Evolutionary conservation across 1,140 invertebrate species (phyloP).

Genomic region (Subanguina moxae): DNA sequence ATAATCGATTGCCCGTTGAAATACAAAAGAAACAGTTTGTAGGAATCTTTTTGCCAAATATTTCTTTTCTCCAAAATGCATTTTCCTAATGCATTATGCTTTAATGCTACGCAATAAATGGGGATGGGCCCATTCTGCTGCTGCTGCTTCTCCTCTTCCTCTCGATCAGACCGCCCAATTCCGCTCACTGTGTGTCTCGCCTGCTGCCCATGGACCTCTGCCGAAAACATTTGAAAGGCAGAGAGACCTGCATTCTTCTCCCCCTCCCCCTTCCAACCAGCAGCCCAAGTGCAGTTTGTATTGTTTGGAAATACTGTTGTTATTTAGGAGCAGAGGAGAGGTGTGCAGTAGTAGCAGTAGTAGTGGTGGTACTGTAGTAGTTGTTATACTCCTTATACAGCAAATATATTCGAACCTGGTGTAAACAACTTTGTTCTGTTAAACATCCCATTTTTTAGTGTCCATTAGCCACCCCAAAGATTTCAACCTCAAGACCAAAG

Average conservation of each 20-base stretch:
- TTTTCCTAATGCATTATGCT: constrained; percentile 3
- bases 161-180: background rate
- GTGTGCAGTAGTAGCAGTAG: background rate
- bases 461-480: background rate
- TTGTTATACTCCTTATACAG: background rate
- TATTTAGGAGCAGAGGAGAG: too few species aligned
- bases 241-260: background rate
- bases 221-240: constrained; percentile 1
- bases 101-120: background rate
- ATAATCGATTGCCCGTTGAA: background rate
- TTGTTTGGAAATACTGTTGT: constrained; percentile 4
- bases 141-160: background rate
- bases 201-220: background rate
- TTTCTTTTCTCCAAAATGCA: background rate
- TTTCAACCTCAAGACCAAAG: background rate
- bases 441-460: constrained; percentile 2
- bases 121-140: background rate
- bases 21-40: background rate
- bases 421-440: background rate
- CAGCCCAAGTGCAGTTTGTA: background rate
- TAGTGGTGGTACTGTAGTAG: background rate
- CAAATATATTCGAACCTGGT: background rate
- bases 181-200: background rate
- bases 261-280: background rate
- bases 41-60: background rate